These are phyloP conservation scores for Eurypyga helias DNA, from an alignment of 2,113 vertebrate genomes.

Conservation along the genomic window DNA sequence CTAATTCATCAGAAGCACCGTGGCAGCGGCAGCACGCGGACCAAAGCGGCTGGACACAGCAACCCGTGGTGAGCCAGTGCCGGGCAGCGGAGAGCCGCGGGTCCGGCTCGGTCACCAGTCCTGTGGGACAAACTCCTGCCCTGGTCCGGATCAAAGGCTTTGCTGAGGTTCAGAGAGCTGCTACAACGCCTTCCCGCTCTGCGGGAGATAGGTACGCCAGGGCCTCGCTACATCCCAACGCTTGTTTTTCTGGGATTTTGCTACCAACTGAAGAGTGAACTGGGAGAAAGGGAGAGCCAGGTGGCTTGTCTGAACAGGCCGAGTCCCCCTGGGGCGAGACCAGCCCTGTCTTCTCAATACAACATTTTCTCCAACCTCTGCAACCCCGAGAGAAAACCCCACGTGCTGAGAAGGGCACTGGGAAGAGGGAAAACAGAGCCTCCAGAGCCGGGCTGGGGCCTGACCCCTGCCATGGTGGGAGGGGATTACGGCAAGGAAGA, in stretches of 20 bases:
- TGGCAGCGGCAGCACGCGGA: accelerated
- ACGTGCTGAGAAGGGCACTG: not conserved
- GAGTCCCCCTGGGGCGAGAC: not conserved
- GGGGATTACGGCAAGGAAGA: conserved; percentile 32
- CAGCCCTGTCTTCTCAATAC: not conserved
- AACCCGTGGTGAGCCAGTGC: not conserved
- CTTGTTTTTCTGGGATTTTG: not conserved
- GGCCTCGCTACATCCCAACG: accelerated
- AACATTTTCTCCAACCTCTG: accelerated
- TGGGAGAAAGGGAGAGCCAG: not conserved
- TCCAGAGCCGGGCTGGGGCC: not conserved
- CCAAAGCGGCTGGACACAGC: not conserved
- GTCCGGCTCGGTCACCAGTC: not conserved
- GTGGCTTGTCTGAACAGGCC: not conserved
- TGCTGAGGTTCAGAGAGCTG: not conserved
- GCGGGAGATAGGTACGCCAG: not conserved
- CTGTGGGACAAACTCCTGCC: not conserved
- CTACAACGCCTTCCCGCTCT: not conserved
- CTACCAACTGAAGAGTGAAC: not conserved
- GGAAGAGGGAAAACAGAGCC: not conserved
- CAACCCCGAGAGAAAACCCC: not conserved
- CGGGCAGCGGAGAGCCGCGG: accelerated
- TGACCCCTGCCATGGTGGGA: not conserved
- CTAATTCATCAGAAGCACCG: not conserved
- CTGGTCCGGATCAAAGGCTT: not conserved